Evolutionary conservation across 2,113 vertebrate species (phyloP).

Genomic region (Chloropsis hardwickii): DNA sequence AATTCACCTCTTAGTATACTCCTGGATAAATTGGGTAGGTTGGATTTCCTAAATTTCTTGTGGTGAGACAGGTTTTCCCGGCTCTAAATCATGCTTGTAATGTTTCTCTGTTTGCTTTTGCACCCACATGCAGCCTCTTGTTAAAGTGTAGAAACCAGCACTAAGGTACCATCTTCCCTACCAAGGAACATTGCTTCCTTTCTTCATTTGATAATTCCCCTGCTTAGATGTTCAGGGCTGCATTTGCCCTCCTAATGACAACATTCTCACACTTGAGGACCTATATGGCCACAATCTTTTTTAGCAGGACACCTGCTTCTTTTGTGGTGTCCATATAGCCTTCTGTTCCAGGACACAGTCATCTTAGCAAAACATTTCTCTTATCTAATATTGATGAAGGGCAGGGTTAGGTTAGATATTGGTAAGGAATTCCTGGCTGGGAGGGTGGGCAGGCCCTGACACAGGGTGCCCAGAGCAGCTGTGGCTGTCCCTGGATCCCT

Average conservation of each 20-base stretch:
- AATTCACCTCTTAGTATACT: not conserved
- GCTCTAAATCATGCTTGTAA: not conserved
- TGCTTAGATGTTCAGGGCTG: not conserved
- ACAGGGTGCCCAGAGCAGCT: accelerated
- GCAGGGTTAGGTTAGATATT: not conserved
- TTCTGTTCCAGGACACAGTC: not conserved
- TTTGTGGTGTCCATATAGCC: accelerated
- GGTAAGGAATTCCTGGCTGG: accelerated
- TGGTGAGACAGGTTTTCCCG: not conserved
- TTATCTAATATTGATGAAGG: not conserved
- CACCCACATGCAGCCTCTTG: not conserved
- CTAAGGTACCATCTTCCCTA: not conserved
- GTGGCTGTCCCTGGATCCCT: not conserved
- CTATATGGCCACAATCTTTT: not conserved
- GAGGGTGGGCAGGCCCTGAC: accelerated
- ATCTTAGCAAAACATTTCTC: not conserved
- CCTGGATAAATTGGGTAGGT: not conserved
- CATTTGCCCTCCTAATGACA: not conserved
- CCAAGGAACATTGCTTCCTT: not conserved
- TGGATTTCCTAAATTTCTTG: not conserved
- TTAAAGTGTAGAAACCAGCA: not conserved
- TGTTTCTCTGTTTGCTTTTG: not conserved
- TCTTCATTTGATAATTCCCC: not conserved
- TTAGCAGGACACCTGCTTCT: not conserved
- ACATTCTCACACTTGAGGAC: accelerated